phyloP scores from a whole-genome alignment of 1,140 invertebrate genomes.

The Drosophila lini region DNA sequence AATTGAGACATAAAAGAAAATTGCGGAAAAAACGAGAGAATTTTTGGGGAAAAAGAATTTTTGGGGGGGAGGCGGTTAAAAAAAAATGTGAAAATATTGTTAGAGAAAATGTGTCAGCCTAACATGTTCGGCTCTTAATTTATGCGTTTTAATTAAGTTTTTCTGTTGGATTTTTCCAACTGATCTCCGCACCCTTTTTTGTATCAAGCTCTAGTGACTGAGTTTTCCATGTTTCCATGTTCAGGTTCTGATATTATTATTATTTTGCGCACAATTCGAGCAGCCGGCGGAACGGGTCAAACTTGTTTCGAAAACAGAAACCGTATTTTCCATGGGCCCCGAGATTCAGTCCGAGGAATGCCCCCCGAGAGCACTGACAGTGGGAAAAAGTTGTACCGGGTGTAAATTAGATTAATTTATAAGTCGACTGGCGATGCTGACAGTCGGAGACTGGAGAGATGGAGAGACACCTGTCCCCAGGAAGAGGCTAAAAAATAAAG shows the following conservation, averaged over 20 bases:
- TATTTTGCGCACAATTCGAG: conserved; percentile 42
- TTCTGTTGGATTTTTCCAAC: conserved; percentile 29
- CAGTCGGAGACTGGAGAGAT: conserved; percentile 1
- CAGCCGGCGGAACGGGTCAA: conserved; percentile 67
- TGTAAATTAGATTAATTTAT: conserved; percentile 56
- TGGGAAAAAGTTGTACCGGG: conserved; percentile 42
- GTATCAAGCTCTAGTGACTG: conserved; percentile 1
- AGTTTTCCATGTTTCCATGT: conserved; percentile 27
- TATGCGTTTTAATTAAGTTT: conserved; percentile 79
- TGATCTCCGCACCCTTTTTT: conserved; percentile 41
- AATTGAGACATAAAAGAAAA: conserved; percentile 78
- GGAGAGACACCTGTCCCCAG: conserved; percentile 38
- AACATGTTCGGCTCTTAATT: conserved; percentile 69
- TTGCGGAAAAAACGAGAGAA: conserved; percentile 31
- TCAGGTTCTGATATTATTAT: conserved; percentile 49
- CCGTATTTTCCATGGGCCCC: conserved; percentile 67
- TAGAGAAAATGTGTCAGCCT: conserved; percentile 71
- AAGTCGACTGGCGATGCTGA: conserved; percentile 35
- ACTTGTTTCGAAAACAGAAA: conserved; percentile 70
- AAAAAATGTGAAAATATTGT: conserved; percentile 32
- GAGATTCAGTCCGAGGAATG: conserved; percentile 52
- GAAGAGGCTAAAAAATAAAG: conserved; percentile 10
- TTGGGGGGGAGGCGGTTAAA: neutral
- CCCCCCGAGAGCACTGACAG: conserved; percentile 21
- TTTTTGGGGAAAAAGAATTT: conserved; percentile 26